Evolutionary conservation across 1,140 invertebrate genomes (phyloP).

Genomic region (Matsumurasca onukii): DNA sequence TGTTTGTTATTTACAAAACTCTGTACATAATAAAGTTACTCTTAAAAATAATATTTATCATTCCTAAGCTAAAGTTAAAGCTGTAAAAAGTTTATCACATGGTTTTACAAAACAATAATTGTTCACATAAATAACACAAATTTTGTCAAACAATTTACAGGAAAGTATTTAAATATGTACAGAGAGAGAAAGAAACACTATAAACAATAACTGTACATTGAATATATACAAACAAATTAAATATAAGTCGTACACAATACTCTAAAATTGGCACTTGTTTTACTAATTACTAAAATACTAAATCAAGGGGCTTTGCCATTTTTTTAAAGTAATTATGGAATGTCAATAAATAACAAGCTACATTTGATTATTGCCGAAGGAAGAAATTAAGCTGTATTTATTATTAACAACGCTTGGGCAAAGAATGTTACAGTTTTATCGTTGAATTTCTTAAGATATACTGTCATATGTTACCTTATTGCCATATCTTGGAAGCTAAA

Average conservation of each 20-base stretch:
- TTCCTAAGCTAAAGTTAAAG: conserved; percentile 14
- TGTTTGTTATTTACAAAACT: background rate
- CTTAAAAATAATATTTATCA: background rate
- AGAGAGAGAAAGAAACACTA: background rate
- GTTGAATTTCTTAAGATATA: too few species aligned
- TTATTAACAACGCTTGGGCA: too few species aligned
- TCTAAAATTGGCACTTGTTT: background rate
- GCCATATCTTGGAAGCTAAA: too few species aligned
- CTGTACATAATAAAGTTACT: background rate
- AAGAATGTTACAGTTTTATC: too few species aligned
- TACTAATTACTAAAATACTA: background rate
- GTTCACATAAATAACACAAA: background rate
- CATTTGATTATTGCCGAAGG: too few species aligned
- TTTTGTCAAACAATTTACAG: background rate
- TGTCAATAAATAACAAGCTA: too few species aligned
- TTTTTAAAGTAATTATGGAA: background rate
- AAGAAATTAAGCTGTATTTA: too few species aligned
- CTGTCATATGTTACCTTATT: too few species aligned
- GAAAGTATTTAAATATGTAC: background rate
- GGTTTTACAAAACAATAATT: background rate
- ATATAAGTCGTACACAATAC: background rate
- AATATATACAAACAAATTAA: background rate
- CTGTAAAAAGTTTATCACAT: conserved; percentile 20
- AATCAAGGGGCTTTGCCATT: background rate
- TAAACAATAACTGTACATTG: background rate